A percentile compares a stretch with the other conserved stretches of the same genome.
These are phyloP conservation scores for Oreochromis mossambicus DNA, from an alignment of 2,797 vertebrate species.

Conservation along the genomic window DNA sequence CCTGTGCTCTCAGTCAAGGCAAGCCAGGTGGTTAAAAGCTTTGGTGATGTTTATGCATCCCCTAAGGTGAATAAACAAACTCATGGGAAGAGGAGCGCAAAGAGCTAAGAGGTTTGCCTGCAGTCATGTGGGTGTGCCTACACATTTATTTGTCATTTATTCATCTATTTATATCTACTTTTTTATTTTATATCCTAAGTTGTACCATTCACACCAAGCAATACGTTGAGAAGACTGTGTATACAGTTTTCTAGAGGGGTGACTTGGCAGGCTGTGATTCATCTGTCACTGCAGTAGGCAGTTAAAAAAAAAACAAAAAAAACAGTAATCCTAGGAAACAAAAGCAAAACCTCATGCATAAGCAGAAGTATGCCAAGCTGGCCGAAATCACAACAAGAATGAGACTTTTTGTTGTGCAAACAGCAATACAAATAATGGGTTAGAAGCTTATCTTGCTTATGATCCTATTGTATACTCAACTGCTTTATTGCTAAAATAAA, in stretches of 20 bases:
- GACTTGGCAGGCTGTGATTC: background rate
- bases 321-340: background rate
- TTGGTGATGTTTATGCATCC: background rate
- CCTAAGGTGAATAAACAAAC: background rate
- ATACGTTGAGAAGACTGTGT: constrained; percentile 4
- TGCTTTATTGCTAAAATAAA: background rate
- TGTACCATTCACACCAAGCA: constrained; percentile 9
- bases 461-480: background rate
- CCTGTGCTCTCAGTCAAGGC: background rate
- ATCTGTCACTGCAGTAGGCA: constrained; percentile 4
- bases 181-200: background rate
- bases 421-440: background rate
- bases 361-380: background rate
- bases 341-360: background rate
- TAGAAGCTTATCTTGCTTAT: background rate
- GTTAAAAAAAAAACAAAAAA: background rate
- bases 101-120: background rate
- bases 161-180: background rate
- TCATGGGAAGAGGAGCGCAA: background rate
- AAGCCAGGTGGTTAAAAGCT: background rate
- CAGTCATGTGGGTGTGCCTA: background rate
- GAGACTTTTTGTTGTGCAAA: background rate
- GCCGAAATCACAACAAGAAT: background rate
- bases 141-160: background rate
- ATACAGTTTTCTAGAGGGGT: background rate